Conservation (phyloP, 2,888 invertebrate species). For the Lithophane semibrunnea region DNA sequence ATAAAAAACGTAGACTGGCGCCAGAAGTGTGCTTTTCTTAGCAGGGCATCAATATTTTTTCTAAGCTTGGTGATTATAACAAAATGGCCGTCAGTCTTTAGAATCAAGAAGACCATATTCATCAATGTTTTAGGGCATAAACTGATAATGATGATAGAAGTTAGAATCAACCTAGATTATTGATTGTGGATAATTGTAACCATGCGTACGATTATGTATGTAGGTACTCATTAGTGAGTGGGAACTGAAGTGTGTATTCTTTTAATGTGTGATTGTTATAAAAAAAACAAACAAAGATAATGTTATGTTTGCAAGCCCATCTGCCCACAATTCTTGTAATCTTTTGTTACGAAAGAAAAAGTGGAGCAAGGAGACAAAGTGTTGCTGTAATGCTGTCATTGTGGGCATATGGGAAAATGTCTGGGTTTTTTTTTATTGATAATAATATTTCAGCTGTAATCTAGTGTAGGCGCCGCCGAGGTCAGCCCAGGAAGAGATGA, state of each 20-base stretch:
- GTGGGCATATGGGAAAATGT: conserved; percentile 26
- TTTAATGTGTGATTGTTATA: conserved; percentile 25
- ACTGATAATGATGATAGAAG: background rate
- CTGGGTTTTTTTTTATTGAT: conserved; percentile 23
- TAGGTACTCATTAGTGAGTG: background rate
- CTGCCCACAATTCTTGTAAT: conserved; percentile 69
- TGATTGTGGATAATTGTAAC: background rate
- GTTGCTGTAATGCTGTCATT: conserved; percentile 40
- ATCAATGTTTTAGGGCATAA: background rate
- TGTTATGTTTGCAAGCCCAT: conserved; percentile 71
- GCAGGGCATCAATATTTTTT: background rate
- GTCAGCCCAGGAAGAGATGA: no score
- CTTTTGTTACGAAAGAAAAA: conserved; percentile 77
- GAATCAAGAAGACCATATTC: background rate
- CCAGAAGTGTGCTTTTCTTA: background rate
- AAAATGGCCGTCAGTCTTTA: background rate
- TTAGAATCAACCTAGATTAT: background rate
- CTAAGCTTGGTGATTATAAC: background rate
- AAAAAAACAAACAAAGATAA: conserved; percentile 65
- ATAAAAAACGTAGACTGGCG: background rate
- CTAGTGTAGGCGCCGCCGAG: no score
- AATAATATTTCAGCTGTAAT: conserved; percentile 1
- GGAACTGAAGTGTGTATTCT: conserved; percentile 14
- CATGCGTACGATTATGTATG: background rate
- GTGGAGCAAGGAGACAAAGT: conserved; percentile 76